phyloP scores from a whole-genome alignment of 2,888 invertebrate genomes.

The Campoplex nolae region DNA sequence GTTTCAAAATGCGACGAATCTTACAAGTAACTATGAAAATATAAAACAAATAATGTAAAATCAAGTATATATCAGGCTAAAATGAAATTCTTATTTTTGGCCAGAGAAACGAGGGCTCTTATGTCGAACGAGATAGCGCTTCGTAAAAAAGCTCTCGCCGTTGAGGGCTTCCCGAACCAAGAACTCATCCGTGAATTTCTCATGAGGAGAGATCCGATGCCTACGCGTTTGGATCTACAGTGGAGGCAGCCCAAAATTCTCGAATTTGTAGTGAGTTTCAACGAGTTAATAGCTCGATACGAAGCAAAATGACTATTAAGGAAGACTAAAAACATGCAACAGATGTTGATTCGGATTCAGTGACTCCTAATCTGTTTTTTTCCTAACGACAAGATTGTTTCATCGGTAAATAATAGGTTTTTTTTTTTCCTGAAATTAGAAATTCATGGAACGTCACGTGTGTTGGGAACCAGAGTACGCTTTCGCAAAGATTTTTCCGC shows the following conservation, averaged over 20 bases:
- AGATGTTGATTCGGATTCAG: no score
- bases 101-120: constrained; percentile 87
- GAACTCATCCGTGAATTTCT: constrained; percentile 91
- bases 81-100: constrained; percentile 65
- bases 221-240: constrained; percentile 85
- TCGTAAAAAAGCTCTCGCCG: constrained; percentile 88
- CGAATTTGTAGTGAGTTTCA: constrained; percentile 88
- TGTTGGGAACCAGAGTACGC: constrained; percentile 92
- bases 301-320: background rate
- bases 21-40: constrained; percentile 86
- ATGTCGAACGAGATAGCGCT: constrained; percentile 90
- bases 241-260: constrained; percentile 89
- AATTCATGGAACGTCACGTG: constrained; percentile 88
- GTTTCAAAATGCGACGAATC: constrained; percentile 87
- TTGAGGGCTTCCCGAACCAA: constrained; percentile 89
- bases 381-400: background rate
- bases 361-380: background rate
- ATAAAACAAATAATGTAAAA: background rate
- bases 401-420: background rate
- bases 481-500: constrained; percentile 91
- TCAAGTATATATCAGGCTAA: background rate
- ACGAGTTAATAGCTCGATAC: background rate
- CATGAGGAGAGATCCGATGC: constrained; percentile 85
- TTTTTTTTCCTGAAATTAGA: constrained; percentile 83
- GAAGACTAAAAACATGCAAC: no score